phyloP scores from a whole-genome alignment of 2,888 invertebrate genomes.

The Eupithecia centaureata region DNA sequence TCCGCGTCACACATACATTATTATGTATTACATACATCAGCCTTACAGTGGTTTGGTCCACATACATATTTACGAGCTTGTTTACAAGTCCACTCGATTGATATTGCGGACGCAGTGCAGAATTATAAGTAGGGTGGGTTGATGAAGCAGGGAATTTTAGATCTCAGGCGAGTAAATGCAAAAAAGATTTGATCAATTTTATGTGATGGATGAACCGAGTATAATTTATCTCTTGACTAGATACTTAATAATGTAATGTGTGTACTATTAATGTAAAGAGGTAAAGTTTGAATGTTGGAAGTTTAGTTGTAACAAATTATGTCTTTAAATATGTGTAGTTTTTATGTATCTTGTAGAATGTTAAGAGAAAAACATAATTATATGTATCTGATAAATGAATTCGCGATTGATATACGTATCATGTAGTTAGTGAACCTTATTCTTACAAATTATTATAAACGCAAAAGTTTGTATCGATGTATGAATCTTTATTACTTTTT shows the following conservation, averaged over 20 bases:
- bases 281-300: neutral
- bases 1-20: neutral
- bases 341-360: no score
- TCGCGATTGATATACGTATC: no score
- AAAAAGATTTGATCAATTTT: neutral
- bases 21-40: slow-evolving; percentile 3
- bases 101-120: slow-evolving; percentile 27
- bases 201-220: neutral
- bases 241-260: no score
- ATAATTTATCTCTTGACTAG: neutral
- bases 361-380: no score
- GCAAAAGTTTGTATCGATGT: no score
- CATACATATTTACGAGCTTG: slow-evolving; percentile 42
- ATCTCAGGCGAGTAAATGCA: neutral
- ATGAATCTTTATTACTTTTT: no score
- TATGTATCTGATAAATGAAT: no score
- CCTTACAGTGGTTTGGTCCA: slow-evolving; percentile 20
- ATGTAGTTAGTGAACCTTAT: no score
- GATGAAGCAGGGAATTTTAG: neutral
- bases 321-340: no score
- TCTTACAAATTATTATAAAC: no score
- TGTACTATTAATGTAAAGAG: no score
- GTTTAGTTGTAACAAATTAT: no score
- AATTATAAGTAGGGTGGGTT: neutral
- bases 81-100: slow-evolving; percentile 38